A percentile compares a stretch with the other conserved stretches of the same genome.
phyloP scores from a whole-genome alignment of 2,797 vertebrate species.

The Rhincodon typus region DNA sequence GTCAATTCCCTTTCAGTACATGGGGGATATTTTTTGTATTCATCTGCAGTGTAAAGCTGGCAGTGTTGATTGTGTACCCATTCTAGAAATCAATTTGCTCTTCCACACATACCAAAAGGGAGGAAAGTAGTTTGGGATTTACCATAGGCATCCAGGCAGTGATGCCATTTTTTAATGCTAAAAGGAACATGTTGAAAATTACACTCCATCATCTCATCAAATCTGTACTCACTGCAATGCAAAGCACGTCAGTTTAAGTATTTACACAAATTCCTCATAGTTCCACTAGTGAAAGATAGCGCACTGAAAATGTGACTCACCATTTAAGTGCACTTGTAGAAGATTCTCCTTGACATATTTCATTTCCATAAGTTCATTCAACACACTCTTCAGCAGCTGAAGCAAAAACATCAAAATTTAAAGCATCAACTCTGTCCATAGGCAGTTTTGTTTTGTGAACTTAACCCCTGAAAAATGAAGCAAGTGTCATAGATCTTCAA shows the following conservation, averaged over 20 bases:
- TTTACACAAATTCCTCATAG: not conserved
- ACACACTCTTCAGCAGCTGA: constrained; percentile 71
- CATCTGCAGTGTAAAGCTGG: not conserved
- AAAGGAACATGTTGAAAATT: not conserved
- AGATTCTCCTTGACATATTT: constrained; percentile 68
- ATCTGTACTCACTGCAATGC: not conserved
- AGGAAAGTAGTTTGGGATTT: not conserved
- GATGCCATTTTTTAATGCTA: not conserved
- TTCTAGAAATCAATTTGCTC: not conserved
- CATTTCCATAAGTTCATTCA: constrained; percentile 69
- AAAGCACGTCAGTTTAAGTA: not conserved
- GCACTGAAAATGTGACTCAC: constrained; percentile 51
- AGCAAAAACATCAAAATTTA: not conserved
- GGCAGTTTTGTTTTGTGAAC: not conserved
- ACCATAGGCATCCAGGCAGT: not conserved
- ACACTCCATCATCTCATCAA: not conserved
- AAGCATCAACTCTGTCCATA: not conserved
- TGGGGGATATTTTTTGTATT: not conserved
- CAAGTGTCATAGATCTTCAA: not conserved
- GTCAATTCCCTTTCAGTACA: not conserved
- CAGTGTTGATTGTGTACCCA: not conserved
- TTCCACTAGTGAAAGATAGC: not conserved
- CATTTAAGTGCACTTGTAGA: constrained; percentile 81
- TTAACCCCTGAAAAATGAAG: not conserved
- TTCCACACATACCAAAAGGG: not conserved